Percentiles rank a stretch among this genome's conserved stretches.
These are phyloP conservation scores for Acleris holmiana DNA, from an alignment of 2,888 invertebrate species.

Conservation along the genomic window DNA sequence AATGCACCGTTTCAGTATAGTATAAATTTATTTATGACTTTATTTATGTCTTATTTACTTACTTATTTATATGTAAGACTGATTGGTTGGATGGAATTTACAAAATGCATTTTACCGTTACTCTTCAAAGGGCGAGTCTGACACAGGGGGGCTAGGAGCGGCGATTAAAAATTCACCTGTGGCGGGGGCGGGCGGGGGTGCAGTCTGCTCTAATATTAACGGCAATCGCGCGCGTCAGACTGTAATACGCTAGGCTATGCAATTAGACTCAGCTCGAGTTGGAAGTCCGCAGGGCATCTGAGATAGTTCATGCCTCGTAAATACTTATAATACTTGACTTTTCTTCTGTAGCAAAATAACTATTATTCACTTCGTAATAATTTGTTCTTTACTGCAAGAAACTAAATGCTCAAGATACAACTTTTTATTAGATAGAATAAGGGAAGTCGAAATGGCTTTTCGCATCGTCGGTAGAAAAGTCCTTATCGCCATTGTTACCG, in stretches of 20 bases:
- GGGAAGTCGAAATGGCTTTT: not conserved
- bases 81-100: not conserved
- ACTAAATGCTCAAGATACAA: too few species aligned
- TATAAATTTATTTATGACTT: too few species aligned
- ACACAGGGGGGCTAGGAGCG: conserved; percentile 6
- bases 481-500: not conserved
- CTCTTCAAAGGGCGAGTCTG: conserved; percentile 6
- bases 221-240: not conserved
- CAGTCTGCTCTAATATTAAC: conserved; percentile 6
- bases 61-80: too few species aligned
- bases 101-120: conserved; percentile 3
- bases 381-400: too few species aligned
- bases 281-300: too few species aligned
- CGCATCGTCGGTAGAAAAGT: not conserved
- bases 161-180: conserved; percentile 25
- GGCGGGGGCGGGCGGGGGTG: not conserved
- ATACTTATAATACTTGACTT: too few species aligned
- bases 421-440: not conserved
- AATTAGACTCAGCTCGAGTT: not conserved
- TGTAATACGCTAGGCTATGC: not conserved
- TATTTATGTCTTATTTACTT: too few species aligned
- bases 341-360: too few species aligned
- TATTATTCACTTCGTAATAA: too few species aligned
- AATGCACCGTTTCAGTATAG: too few species aligned
- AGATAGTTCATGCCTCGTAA: too few species aligned